Evolutionary conservation across 2,113 vertebrate species (phyloP).

Genomic region (Dromiciops gliroides): DNA sequence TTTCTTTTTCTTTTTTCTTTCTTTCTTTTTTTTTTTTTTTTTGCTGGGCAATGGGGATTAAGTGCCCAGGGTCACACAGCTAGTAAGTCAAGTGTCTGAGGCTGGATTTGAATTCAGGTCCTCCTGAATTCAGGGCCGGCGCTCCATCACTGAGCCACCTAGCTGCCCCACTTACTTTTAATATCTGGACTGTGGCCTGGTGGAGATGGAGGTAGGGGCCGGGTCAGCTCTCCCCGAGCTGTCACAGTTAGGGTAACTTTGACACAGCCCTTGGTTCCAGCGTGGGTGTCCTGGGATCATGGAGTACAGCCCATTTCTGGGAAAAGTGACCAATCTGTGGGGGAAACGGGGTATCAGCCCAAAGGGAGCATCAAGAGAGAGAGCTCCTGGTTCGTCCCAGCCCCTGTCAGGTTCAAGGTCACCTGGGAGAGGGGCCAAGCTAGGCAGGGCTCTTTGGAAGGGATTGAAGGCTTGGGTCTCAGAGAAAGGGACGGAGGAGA

Average conservation of each 20-base stretch:
- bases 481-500: not conserved
- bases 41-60: too few relatives aligned
- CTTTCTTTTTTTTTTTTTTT: too few relatives aligned
- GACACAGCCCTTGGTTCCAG: conserved; percentile 93
- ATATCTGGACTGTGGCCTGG: conserved; percentile 87
- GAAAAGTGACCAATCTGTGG: conserved; percentile 92
- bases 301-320: conserved; percentile 96
- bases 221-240: conserved; percentile 86
- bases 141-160: too few relatives aligned
- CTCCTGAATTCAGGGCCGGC: too few relatives aligned
- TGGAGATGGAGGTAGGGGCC: conserved; percentile 77
- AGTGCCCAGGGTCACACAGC: too few relatives aligned
- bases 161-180: too few relatives aligned
- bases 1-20: too few relatives aligned
- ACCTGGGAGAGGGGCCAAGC: not conserved
- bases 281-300: conserved; percentile 90
- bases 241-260: conserved; percentile 91
- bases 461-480: not conserved
- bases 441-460: not conserved
- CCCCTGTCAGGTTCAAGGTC: not conserved
- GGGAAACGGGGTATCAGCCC: conserved; percentile 10
- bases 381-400: not conserved
- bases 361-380: not conserved
- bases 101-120: too few relatives aligned
- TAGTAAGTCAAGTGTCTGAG: too few relatives aligned